Conservation (phyloP, 2,113 vertebrate genomes). For the Psittacula cyanocephala region DNA sequence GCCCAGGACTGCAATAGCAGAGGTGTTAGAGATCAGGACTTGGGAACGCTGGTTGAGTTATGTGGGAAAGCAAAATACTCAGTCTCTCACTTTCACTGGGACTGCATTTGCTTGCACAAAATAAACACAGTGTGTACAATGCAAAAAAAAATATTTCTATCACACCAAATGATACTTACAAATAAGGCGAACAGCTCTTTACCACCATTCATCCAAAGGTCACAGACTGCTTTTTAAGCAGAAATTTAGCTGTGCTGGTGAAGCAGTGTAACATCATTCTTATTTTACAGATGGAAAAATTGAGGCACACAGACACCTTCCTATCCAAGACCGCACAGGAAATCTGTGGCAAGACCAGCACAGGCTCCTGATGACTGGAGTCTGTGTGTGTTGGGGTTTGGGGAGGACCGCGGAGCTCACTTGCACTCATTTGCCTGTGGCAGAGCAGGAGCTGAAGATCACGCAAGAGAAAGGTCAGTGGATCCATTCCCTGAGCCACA, state of each 20-base stretch:
- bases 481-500: neutral
- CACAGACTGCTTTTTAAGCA: slow-evolving; percentile 49
- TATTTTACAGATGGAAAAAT: slow-evolving; percentile 52
- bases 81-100: neutral
- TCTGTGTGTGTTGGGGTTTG: neutral
- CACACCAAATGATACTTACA: slow-evolving; percentile 40
- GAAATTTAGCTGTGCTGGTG: neutral
- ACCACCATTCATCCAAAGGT: slow-evolving; percentile 43
- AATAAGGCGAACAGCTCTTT: slow-evolving; percentile 57
- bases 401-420: neutral
- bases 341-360: slow-evolving; percentile 57
- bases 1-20: slow-evolving; percentile 65
- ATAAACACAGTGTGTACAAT: slow-evolving; percentile 34
- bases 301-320: slow-evolving; percentile 47
- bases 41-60: slow-evolving; percentile 15
- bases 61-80: slow-evolving; percentile 39
- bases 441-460: neutral
- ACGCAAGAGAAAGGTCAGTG: neutral
- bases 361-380: neutral
- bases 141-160: slow-evolving; percentile 34
- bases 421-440: neutral
- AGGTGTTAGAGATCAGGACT: slow-evolving; percentile 68
- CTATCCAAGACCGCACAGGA: slow-evolving; percentile 44
- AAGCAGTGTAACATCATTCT: slow-evolving; percentile 24
- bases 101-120: slow-evolving; percentile 26